Conservation (phyloP, 2,113 vertebrate genomes). For the Casuarius casuarius region DNA sequence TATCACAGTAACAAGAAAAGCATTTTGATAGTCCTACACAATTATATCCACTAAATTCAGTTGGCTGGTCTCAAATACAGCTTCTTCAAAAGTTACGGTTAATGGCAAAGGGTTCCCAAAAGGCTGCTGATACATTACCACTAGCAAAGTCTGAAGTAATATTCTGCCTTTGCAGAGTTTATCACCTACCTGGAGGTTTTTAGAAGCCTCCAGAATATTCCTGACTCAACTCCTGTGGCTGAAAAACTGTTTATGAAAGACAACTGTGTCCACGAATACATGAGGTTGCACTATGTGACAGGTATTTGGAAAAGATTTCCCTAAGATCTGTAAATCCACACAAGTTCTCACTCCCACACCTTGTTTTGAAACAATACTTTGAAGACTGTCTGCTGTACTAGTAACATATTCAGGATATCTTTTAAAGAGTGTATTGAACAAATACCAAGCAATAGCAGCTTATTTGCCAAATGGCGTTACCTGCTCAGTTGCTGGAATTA, state of each 20-base stretch:
- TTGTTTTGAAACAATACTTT: background rate
- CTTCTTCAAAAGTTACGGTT: background rate
- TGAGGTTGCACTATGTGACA: background rate
- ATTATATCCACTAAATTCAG: background rate
- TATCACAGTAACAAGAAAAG: background rate
- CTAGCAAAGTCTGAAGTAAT: background rate
- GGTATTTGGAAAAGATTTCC: background rate
- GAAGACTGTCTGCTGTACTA: background rate
- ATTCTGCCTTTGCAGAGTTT: background rate
- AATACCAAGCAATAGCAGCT: background rate
- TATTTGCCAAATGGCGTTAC: background rate
- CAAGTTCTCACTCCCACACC: background rate
- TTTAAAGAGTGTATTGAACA: background rate
- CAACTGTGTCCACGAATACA: too few species aligned
- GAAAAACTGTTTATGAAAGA: background rate
- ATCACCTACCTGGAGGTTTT: background rate
- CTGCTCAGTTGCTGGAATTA: background rate
- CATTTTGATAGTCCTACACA: background rate
- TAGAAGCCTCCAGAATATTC: background rate
- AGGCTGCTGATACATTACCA: fast-evolving
- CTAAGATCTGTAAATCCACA: background rate
- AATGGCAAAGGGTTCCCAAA: background rate
- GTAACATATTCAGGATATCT: background rate
- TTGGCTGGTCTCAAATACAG: background rate
- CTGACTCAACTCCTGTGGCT: background rate